Evolutionary conservation across 2,888 invertebrate species (phyloP).

Genomic region (Aelia acuminata): DNA sequence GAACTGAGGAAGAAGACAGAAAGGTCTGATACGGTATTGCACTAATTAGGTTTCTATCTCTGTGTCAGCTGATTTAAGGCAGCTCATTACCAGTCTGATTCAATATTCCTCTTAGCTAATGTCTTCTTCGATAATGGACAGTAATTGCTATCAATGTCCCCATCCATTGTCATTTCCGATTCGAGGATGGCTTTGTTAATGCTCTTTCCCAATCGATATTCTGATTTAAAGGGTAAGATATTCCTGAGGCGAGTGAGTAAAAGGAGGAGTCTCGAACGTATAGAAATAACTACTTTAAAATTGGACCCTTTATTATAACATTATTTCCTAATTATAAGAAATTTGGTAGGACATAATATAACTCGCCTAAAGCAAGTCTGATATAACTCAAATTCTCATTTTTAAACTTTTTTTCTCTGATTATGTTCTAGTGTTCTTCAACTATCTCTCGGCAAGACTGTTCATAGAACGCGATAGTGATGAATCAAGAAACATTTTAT

Average conservation of each 20-base stretch:
- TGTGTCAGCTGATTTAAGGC: constrained; percentile 11
- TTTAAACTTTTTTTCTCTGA: no score
- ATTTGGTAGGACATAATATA: no score
- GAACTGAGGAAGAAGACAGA: neutral
- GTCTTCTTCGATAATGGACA: constrained; percentile 16
- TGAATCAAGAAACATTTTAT: no score
- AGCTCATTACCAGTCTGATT: constrained; percentile 28
- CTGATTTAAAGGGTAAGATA: neutral
- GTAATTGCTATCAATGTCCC: constrained; percentile 8
- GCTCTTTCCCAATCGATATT: neutral
- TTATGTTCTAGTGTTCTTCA: no score
- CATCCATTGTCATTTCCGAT: neutral
- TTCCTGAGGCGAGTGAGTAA: neutral
- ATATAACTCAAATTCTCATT: no score
- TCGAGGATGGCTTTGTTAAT: neutral
- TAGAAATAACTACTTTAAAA: no score
- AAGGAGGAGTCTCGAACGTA: no score
- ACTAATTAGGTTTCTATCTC: constrained; percentile 10
- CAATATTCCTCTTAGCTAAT: constrained; percentile 40
- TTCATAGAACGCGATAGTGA: no score
- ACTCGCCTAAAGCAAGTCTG: no score
- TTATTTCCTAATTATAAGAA: no score
- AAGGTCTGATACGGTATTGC: neutral
- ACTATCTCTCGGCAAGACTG: no score
- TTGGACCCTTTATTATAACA: no score